A percentile compares a stretch with the other conserved stretches of the same genome.
Conservation (phyloP, 2,888 invertebrate species). For the Machimus rusticus region DNA sequence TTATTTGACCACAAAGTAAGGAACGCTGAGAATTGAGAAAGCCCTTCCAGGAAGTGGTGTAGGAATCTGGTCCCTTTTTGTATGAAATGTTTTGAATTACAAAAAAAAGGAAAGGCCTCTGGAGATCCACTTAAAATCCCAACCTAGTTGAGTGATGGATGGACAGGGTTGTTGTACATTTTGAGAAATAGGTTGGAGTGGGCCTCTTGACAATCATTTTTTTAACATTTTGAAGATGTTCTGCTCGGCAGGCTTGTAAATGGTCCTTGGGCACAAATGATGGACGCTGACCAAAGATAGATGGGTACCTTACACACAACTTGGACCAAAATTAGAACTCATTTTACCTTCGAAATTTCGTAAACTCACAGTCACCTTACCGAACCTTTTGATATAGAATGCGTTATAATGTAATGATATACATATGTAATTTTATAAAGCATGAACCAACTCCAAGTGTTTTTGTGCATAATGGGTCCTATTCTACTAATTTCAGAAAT, state of each 20-base stretch:
- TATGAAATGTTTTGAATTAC: not conserved
- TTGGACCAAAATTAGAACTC: not conserved
- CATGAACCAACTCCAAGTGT: too few relatives aligned
- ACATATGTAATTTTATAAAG: too few relatives aligned
- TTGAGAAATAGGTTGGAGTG: not conserved
- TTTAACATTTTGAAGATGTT: not conserved
- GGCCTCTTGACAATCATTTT: not conserved
- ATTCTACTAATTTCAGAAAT: too few relatives aligned
- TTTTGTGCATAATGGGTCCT: too few relatives aligned
- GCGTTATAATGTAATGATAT: too few relatives aligned
- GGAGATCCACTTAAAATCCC: not conserved
- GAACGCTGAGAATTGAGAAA: not conserved
- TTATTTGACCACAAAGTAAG: slow-evolving; percentile 3
- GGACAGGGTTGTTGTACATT: not conserved
- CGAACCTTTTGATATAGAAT: too few relatives aligned
- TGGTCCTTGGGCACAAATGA: not conserved
- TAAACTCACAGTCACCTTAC: too few relatives aligned
- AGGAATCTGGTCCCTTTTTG: not conserved
- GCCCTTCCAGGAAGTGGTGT: not conserved
- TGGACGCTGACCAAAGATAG: not conserved
- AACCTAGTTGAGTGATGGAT: not conserved
- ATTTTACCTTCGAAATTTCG: not conserved
- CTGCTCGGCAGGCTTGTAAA: not conserved
- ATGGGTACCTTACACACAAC: not conserved
- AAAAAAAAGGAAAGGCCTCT: not conserved